Evolutionary conservation across 1,140 invertebrate species (phyloP).

Genomic region (Drosophila rhopaloa): DNA sequence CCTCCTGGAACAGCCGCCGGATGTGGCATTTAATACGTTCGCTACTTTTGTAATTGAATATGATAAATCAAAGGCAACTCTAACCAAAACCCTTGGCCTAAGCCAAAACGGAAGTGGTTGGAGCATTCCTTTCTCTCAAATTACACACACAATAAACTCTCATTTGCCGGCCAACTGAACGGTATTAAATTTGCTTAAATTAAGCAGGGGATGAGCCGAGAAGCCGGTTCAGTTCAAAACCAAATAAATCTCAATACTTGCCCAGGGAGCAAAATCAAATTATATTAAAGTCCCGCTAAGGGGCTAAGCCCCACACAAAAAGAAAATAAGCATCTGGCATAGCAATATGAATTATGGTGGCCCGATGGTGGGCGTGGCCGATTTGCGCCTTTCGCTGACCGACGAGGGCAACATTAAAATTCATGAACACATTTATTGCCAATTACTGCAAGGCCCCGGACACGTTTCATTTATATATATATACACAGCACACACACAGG

Average conservation of each 20-base stretch:
- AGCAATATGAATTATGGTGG: constrained; percentile 76
- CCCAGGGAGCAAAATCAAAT: constrained; percentile 67
- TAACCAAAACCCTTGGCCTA: constrained; percentile 2
- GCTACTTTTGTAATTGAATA: constrained; percentile 82
- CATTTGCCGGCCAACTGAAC: constrained; percentile 58
- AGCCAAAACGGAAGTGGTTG: constrained; percentile 59
- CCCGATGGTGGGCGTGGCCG: constrained; percentile 15
- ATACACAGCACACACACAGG: constrained; percentile 6
- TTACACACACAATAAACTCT: constrained; percentile 38
- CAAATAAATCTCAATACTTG: constrained; percentile 80
- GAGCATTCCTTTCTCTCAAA: constrained; percentile 27
- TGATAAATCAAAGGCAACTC: constrained; percentile 77
- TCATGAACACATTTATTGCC: constrained; percentile 83
- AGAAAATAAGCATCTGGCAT: constrained; percentile 63
- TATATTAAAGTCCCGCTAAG: constrained; percentile 65
- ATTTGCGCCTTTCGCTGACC: constrained; percentile 59
- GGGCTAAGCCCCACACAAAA: constrained; percentile 29
- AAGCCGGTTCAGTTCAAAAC: constrained; percentile 58
- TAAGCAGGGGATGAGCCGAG: background rate
- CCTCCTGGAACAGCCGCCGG: constrained; percentile 45
- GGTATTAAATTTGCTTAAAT: constrained; percentile 63
- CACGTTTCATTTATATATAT: constrained; percentile 65
- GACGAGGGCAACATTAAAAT: constrained; percentile 70
- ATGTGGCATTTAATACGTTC: constrained; percentile 77
- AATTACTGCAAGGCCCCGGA: constrained; percentile 71